A percentile compares a stretch with the other conserved stretches of the same genome.
phyloP scores from a whole-genome alignment of 2,797 vertebrate species.

The Aulostomus chinensis region DNA sequence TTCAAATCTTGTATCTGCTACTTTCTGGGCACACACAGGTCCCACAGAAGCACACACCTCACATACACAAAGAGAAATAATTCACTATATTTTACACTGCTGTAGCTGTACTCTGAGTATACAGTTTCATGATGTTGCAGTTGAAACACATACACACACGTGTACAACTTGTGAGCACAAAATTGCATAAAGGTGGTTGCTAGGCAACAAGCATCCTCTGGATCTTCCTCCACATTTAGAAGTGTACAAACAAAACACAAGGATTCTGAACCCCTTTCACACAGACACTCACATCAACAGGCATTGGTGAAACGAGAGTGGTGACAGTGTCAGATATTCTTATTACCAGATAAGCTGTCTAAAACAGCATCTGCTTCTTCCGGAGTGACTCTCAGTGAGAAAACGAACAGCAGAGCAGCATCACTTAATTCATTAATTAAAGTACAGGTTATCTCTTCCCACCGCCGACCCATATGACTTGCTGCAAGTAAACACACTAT shows the following conservation, averaged over 20 bases:
- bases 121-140: slow-evolving; percentile 59
- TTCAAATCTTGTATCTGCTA: too few relatives aligned
- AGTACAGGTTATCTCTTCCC: slow-evolving; percentile 3
- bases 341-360: slow-evolving; percentile 40
- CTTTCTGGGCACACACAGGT: not conserved
- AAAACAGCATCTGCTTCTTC: slow-evolving; percentile 35
- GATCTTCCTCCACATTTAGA: slow-evolving; percentile 66
- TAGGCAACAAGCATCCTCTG: slow-evolving; percentile 79
- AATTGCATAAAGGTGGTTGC: slow-evolving; percentile 65
- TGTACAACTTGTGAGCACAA: slow-evolving; percentile 29
- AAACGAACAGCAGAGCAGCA: not conserved
- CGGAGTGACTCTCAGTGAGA: slow-evolving; percentile 6
- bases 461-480: not conserved
- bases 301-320: slow-evolving; percentile 19
- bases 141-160: slow-evolving; percentile 7
- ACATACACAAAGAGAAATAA: slow-evolving; percentile 9
- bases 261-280: slow-evolving; percentile 19
- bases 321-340: slow-evolving; percentile 26
- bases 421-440: slow-evolving; percentile 24
- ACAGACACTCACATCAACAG: slow-evolving; percentile 10
- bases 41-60: not conserved
- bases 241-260: slow-evolving; percentile 27
- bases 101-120: slow-evolving; percentile 62
- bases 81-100: slow-evolving; percentile 19
- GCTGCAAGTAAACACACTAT: slow-evolving; percentile 21